Percentiles rank a stretch among this genome's conserved stretches.
These are phyloP conservation scores for Deroplatys truncata DNA, from an alignment of 2,888 invertebrate species.

Conservation along the genomic window DNA sequence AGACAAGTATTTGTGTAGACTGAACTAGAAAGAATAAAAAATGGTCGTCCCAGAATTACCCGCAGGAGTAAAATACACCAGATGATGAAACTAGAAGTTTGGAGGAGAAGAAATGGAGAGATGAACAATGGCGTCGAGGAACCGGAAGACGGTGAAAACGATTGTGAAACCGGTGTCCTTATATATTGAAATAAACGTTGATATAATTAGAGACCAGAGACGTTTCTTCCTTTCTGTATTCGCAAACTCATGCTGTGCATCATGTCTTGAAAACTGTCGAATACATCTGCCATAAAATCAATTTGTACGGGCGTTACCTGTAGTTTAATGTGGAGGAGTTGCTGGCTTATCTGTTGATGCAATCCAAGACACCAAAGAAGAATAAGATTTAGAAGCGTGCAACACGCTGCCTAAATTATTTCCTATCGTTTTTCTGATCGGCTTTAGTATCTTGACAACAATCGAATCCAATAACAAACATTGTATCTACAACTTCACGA, in stretches of 20 bases:
- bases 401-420: not conserved
- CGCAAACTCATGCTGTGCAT: not conserved
- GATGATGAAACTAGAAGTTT: too few relatives aligned
- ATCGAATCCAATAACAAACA: not conserved
- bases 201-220: not conserved
- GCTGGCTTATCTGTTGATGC: not conserved
- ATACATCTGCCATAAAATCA: not conserved
- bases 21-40: too few relatives aligned
- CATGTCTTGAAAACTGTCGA: not conserved
- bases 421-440: not conserved
- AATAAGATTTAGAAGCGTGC: not conserved
- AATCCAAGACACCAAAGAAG: not conserved
- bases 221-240: not conserved
- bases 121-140: too few relatives aligned
- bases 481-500: not conserved
- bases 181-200: too few relatives aligned
- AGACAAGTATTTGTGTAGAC: too few relatives aligned
- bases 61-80: too few relatives aligned
- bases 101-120: too few relatives aligned
- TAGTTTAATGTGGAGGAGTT: not conserved
- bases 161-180: too few relatives aligned
- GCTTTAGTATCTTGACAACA: not conserved
- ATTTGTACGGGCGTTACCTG: not conserved
- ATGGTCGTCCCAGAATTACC: too few relatives aligned
- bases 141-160: too few relatives aligned